Evolutionary conservation across 2,888 invertebrate species (phyloP).

Genomic region (Metacarcinus magister): DNA sequence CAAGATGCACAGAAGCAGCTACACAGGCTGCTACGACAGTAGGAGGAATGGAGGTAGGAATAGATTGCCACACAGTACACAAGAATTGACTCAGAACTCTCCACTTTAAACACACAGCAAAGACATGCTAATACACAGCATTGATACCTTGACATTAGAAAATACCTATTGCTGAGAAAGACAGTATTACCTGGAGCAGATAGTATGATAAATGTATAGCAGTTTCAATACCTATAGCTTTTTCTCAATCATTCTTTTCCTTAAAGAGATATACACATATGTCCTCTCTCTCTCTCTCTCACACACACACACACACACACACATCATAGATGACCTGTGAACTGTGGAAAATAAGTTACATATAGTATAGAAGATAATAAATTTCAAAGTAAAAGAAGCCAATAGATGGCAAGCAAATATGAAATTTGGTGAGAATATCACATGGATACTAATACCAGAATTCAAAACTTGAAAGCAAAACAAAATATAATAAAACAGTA

Average conservation of each 20-base stretch:
- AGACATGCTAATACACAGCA: slow-evolving; percentile 43
- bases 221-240: background rate
- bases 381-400: background rate
- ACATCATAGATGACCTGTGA: background rate
- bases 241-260: background rate
- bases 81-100: slow-evolving; percentile 20
- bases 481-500: too few relatives aligned
- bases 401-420: background rate
- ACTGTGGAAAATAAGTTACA: slow-evolving; percentile 35
- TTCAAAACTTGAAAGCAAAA: too few relatives aligned
- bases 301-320: slow-evolving; percentile 30
- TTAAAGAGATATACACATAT: background rate
- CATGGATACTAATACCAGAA: background rate
- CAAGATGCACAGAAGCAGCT: background rate
- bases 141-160: background rate
- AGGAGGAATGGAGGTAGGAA: slow-evolving; percentile 43
- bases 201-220: background rate
- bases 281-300: background rate
- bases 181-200: slow-evolving; percentile 49
- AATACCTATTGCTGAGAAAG: slow-evolving; percentile 53
- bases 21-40: background rate
- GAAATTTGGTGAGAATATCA: background rate
- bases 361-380: background rate
- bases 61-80: slow-evolving; percentile 42
- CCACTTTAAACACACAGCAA: slow-evolving; percentile 35